phyloP scores from a whole-genome alignment of 2,888 invertebrate species.

The Argyresthia goedartella region DNA sequence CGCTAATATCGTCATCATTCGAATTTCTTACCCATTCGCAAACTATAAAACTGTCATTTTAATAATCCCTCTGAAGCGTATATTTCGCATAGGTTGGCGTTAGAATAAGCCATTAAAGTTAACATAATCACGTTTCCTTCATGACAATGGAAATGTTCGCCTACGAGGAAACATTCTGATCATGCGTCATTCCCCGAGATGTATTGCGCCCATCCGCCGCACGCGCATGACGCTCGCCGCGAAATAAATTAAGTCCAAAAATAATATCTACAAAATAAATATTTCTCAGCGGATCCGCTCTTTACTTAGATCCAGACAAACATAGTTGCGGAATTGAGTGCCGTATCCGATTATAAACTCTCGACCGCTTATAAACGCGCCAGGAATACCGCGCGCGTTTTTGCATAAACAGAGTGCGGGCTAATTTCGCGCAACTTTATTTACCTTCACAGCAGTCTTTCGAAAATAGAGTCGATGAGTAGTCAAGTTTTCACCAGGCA shows the following conservation, averaged over 20 bases:
- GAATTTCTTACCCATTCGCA: no score
- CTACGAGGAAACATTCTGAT: constrained; percentile 37
- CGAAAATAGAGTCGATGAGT: constrained; percentile 60
- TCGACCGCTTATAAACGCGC: constrained; percentile 36
- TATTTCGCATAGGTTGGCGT: no score
- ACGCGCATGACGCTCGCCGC: constrained; percentile 44
- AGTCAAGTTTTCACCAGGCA: constrained; percentile 56
- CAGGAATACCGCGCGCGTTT: constrained; percentile 40
- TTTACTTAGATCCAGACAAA: constrained; percentile 55
- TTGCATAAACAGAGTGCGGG: constrained; percentile 42
- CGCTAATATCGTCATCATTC: no score
- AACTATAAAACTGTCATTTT: no score
- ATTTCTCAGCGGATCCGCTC: constrained; percentile 37
- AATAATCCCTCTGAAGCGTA: no score
- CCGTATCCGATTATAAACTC: constrained; percentile 56
- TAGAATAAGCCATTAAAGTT: constrained; percentile 4
- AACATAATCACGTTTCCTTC: constrained; percentile 1
- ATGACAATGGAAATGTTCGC: constrained; percentile 21
- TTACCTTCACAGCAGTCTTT: constrained; percentile 52
- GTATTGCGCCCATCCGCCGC: constrained; percentile 58
- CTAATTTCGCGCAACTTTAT: constrained; percentile 55
- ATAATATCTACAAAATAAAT: constrained; percentile 57
- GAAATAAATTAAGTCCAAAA: constrained; percentile 52
- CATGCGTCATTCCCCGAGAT: constrained; percentile 56
- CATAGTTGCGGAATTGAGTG: constrained; percentile 33